Conservation (phyloP, 2,888 invertebrate species). For the Volucella inflata region DNA sequence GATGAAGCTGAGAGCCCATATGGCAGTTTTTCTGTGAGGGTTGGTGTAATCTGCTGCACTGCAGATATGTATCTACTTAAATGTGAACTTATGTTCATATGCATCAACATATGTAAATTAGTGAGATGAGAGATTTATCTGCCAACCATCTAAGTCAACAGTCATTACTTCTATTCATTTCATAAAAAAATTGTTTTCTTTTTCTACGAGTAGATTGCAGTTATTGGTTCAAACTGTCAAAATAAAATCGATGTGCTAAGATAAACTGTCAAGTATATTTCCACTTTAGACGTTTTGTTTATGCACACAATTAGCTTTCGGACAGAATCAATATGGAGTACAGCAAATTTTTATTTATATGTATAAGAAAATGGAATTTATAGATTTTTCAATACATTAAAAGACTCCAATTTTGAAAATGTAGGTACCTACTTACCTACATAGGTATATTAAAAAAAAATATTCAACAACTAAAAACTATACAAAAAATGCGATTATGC, state of each 20-base stretch:
- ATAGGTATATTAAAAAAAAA: too few species aligned
- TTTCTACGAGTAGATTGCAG: slow-evolving; percentile 19
- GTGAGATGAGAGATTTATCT: not conserved
- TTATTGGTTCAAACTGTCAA: slow-evolving; percentile 55
- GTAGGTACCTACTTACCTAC: too few species aligned
- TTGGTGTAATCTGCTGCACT: slow-evolving; percentile 15
- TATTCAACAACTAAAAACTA: too few species aligned
- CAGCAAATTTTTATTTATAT: too few species aligned
- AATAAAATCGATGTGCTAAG: slow-evolving; percentile 47
- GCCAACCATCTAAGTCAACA: not conserved
- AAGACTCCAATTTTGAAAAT: not conserved
- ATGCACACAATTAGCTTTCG: not conserved
- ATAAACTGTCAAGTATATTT: not conserved
- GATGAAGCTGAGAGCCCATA: too few species aligned
- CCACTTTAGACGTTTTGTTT: slow-evolving; percentile 12
- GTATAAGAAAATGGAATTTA: too few species aligned
- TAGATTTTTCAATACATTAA: not conserved
- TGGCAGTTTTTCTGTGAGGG: not conserved
- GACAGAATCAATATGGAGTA: slow-evolving; percentile 18
- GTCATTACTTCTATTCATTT: not conserved
- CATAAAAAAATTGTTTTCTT: not conserved
- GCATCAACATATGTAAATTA: not conserved
- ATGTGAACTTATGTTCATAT: not conserved
- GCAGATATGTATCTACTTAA: slow-evolving; percentile 19
- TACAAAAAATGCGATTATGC: too few species aligned